These are phyloP conservation scores for Epirrhoe tristata DNA, from an alignment of 2,888 invertebrate genomes.

Conservation along the genomic window DNA sequence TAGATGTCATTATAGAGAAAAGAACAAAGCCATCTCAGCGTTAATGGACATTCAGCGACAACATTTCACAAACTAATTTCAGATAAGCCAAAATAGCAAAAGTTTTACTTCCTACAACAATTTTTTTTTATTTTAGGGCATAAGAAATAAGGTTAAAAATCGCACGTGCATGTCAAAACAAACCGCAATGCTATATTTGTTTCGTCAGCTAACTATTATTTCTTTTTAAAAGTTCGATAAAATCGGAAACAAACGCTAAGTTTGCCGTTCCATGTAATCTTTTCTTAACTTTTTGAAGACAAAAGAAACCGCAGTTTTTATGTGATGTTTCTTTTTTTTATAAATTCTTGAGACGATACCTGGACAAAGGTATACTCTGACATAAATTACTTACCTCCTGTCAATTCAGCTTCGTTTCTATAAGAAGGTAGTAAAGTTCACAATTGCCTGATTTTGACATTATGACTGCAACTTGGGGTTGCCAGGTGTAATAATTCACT, in stretches of 20 bases:
- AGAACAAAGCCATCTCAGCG: slow-evolving; percentile 68
- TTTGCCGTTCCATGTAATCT: slow-evolving; percentile 75
- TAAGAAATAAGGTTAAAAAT: slow-evolving; percentile 24
- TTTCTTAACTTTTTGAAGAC: slow-evolving; percentile 61
- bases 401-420: slow-evolving; percentile 25
- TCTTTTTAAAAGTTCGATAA: slow-evolving; percentile 70
- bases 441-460: slow-evolving; percentile 46
- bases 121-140: background rate
- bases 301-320: slow-evolving; percentile 78
- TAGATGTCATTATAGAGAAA: slow-evolving; percentile 36
- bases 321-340: slow-evolving; percentile 60
- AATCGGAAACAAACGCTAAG: slow-evolving; percentile 71
- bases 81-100: slow-evolving; percentile 55
- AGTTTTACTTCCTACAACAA: slow-evolving; percentile 4
- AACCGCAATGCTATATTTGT: slow-evolving; percentile 27
- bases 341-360: slow-evolving; percentile 72
- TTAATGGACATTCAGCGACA: slow-evolving; percentile 68
- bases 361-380: slow-evolving; percentile 60
- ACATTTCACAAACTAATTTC: slow-evolving; percentile 58
- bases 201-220: slow-evolving; percentile 31
- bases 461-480: slow-evolving; percentile 48
- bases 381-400: slow-evolving; percentile 6
- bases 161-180: background rate
- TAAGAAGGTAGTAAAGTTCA: slow-evolving; percentile 51
- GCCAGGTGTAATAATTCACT: slow-evolving; percentile 44